phyloP scores from a whole-genome alignment of 1,140 invertebrate species.

The Cryptotermes secundus region DNA sequence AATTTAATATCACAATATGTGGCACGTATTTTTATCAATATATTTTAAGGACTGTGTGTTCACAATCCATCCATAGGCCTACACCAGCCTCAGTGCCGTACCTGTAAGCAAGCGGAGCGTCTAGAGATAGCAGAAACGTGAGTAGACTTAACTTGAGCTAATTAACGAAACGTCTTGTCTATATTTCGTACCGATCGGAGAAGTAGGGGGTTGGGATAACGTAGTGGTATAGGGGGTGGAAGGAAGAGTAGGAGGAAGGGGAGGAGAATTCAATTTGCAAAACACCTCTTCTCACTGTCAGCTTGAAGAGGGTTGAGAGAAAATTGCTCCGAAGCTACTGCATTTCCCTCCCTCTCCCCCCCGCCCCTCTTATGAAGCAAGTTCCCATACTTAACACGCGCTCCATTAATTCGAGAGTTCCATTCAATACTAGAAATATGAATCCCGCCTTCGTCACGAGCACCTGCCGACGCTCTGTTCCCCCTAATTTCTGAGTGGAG shows the following conservation, averaged over 20 bases:
- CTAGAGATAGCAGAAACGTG: not conserved
- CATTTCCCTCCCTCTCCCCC: no score
- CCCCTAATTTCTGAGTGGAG: not conserved
- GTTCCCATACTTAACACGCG: not conserved
- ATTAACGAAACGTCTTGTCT: not conserved
- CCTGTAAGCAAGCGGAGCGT: not conserved
- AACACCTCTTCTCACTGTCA: conserved; percentile 5
- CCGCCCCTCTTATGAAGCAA: not conserved
- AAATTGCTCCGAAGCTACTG: not conserved
- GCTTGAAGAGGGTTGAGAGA: not conserved
- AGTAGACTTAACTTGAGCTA: not conserved
- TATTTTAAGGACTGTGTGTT: no score
- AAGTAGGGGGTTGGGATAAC: not conserved
- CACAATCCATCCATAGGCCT: no score
- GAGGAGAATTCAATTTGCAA: not conserved
- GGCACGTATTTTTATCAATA: no score
- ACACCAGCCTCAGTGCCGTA: no score
- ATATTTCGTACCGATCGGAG: not conserved
- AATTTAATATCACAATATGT: no score
- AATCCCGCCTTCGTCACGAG: not conserved
- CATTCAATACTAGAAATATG: conserved; percentile 7
- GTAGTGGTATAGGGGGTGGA: not conserved
- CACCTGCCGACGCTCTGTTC: not conserved
- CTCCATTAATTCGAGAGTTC: not conserved
- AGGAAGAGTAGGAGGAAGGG: not conserved